A percentile compares a stretch with the other conserved stretches of the same genome.
Evolutionary conservation across 2,797 vertebrate genomes (phyloP).

Genomic region (Pelochelys cantorii): DNA sequence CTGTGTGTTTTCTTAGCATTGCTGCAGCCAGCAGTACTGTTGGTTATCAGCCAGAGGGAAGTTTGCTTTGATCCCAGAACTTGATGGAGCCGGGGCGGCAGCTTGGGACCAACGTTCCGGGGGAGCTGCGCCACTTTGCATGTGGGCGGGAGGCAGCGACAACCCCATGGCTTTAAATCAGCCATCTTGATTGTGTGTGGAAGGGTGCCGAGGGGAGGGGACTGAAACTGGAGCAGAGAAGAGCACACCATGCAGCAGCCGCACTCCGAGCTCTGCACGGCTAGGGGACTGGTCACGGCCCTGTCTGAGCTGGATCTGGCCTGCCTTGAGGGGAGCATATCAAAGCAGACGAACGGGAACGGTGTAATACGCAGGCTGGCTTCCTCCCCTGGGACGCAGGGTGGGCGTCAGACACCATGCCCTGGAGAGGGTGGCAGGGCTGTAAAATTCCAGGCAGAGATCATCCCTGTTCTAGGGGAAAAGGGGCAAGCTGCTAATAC

Average conservation of each 20-base stretch:
- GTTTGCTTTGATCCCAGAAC: not conserved
- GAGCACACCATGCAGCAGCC: not conserved
- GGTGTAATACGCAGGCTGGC: not conserved
- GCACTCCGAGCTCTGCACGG: not conserved
- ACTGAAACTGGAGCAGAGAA: not conserved
- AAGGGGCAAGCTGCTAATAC: slow-evolving; percentile 34
- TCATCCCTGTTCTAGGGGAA: not conserved
- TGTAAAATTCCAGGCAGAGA: not conserved
- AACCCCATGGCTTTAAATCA: not conserved
- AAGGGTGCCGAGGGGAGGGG: not conserved
- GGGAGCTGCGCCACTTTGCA: not conserved
- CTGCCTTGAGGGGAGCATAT: not conserved
- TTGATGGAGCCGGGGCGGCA: not conserved
- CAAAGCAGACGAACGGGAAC: not conserved
- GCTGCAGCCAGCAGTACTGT: not conserved
- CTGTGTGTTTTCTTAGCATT: not conserved
- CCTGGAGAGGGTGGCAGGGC: not conserved
- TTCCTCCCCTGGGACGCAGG: not conserved
- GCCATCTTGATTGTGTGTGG: not conserved
- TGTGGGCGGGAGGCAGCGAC: too few species aligned
- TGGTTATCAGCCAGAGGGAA: not conserved
- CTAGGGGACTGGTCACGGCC: not conserved
- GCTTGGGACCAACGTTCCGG: not conserved
- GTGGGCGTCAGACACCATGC: not conserved
- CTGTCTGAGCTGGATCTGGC: not conserved